These are phyloP conservation scores for Oithona nana DNA, from an alignment of 2,888 invertebrate genomes.

Conservation along the genomic window DNA sequence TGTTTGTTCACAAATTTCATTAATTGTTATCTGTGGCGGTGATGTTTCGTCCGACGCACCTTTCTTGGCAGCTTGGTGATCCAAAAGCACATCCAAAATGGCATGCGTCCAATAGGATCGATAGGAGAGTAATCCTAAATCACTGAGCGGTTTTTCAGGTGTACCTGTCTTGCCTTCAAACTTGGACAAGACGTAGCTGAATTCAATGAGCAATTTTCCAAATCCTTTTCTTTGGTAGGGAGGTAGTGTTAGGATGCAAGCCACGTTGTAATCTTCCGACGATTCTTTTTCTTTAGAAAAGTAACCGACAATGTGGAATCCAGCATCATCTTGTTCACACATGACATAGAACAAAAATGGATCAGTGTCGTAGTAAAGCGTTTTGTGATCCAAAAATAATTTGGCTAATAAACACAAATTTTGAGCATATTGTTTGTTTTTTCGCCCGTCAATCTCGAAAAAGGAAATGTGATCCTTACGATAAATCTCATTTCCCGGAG, in stretches of 20 bases:
- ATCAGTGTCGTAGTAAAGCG: constrained; percentile 94
- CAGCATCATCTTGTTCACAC: constrained; percentile 64
- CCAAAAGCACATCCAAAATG: constrained; percentile 38
- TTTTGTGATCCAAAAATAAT: constrained; percentile 92
- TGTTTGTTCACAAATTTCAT: constrained; percentile 91
- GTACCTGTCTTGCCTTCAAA: constrained; percentile 95
- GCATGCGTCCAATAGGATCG: constrained; percentile 98
- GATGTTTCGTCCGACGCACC: constrained; percentile 31
- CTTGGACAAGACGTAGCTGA: constrained; percentile 93
- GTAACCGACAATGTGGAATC: constrained; percentile 96
- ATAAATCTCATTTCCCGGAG: constrained; percentile 96
- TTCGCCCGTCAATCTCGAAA: constrained; percentile 93
- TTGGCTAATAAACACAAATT: constrained; percentile 88
- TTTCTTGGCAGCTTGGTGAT: not conserved
- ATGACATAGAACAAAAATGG: constrained; percentile 96
- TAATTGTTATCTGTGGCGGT: constrained; percentile 81
- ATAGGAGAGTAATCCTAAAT: constrained; percentile 85
- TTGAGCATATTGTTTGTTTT: constrained; percentile 92
- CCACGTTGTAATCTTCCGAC: constrained; percentile 99
- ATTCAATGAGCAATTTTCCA: constrained; percentile 94
- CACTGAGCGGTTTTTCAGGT: constrained; percentile 94
- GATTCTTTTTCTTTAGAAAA: constrained; percentile 95
- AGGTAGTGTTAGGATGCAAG: constrained; percentile 94
- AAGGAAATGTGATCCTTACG: constrained; percentile 83
- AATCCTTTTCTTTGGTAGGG: constrained; percentile 96